Conservation (phyloP, 2,797 vertebrate genomes). For the Spheniscus humboldti region DNA sequence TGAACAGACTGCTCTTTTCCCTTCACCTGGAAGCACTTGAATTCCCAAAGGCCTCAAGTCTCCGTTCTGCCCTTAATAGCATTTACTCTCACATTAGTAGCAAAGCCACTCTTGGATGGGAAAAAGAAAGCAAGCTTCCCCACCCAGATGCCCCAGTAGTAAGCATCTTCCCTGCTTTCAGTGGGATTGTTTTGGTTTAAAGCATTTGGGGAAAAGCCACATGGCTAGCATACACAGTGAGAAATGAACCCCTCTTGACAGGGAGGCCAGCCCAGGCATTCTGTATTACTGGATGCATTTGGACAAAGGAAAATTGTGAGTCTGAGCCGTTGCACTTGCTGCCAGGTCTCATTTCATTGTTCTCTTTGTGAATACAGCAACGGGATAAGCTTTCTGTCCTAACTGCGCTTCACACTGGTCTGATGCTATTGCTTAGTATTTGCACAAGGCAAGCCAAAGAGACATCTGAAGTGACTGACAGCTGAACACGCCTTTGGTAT, state of each 20-base stretch:
- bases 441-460: not conserved
- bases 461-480: not conserved
- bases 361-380: not conserved
- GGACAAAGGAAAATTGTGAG: not conserved
- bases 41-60: not conserved
- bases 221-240: not conserved
- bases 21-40: not conserved
- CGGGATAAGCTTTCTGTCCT: not conserved
- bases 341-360: not conserved
- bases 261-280: not conserved
- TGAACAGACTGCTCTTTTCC: not conserved
- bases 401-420: accelerated
- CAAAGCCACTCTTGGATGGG: not conserved
- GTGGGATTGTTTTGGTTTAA: not conserved
- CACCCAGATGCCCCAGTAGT: not conserved
- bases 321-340: not conserved
- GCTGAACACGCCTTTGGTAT: not conserved
- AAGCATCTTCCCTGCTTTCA: not conserved
- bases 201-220: not conserved
- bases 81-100: not conserved
- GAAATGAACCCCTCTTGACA: too few species aligned
- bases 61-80: not conserved
- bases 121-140: not conserved
- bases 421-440: not conserved
- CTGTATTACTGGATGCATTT: not conserved